A percentile compares a stretch with the other conserved stretches of the same genome.
Conservation (phyloP, 2,113 vertebrate genomes). For the Mustelus asterias region DNA sequence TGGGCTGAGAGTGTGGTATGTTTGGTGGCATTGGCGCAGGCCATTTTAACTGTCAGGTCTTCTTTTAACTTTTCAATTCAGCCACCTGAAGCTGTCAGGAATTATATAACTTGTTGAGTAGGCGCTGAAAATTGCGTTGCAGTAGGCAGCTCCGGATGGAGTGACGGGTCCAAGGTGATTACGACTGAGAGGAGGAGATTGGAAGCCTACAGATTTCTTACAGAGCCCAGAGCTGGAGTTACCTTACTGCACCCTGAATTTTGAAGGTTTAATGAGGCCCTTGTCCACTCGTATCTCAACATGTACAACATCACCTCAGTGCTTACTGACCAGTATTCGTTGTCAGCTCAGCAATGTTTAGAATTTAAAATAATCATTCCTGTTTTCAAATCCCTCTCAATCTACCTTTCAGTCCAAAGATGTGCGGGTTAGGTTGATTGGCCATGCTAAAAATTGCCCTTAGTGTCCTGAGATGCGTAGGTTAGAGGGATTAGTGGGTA, state of each 20-base stretch:
- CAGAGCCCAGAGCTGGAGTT: too few relatives aligned
- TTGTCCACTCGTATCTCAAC: neutral
- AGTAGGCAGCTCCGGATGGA: neutral
- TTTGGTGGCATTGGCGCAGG: neutral
- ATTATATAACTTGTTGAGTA: neutral
- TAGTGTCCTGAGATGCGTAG: too few relatives aligned
- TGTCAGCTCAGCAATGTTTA: neutral
- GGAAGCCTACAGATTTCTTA: neutral
- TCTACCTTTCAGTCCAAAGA: neutral
- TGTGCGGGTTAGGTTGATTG: too few relatives aligned
- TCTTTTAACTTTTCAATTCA: neutral
- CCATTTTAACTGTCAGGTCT: neutral
- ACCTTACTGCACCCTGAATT: neutral
- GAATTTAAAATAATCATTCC: neutral
- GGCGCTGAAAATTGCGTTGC: neutral
- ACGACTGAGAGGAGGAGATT: too few relatives aligned
- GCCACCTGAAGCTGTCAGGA: neutral
- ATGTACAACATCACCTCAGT: neutral
- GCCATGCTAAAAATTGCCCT: too few relatives aligned
- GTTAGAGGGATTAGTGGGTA: too few relatives aligned
- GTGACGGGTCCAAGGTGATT: neutral
- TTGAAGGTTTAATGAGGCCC: neutral
- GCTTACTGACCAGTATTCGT: neutral
- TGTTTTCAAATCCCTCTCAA: neutral
- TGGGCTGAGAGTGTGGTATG: neutral